Evolutionary conservation across 1,140 invertebrate species (phyloP), one percentile per base, ranked within the genome.

Genomic region (Liolophura sinensis): DNA sequence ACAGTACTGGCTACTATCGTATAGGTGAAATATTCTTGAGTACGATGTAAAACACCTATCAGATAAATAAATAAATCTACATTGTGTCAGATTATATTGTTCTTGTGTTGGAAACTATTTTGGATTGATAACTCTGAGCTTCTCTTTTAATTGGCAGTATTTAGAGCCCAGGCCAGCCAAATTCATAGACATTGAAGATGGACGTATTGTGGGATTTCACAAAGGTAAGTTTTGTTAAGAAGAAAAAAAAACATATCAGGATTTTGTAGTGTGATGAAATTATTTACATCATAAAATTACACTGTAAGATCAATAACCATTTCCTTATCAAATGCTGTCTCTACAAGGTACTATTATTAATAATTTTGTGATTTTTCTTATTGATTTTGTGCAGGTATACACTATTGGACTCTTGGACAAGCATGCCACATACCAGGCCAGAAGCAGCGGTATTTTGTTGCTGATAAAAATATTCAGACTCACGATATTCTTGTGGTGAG

Each of bases 331-430:
- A 16, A 31, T 24, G 14, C 22, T 31, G 14, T 31, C 14, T 24
- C 15, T 31, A 18, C 25, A 47, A 18, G 11, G 46, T 18, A 16
- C 15, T 40, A 24, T 14, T 18, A 60, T 60, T 60, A 31, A 14
- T 31, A 6, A 18, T 55, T 65, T 51, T 40, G n/a, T 66, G 46
- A 1, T 52, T n/a, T 40, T 48, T 24, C 27, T 65, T 65, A 40
- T 6, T 59, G 58, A 54, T 40, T 61, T 62, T 56, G 68, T 75
- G 48, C 70, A 86, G 85, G 84, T 55, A 88, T 95, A 67, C 95
- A 98, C 84, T 89, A 92, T 70, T 96, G 91, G 91, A 97, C 95
- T 14, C 73, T 96, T 64, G 95, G 96, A n/a, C 95, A 98, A 85
- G 87, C 91, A 76, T 90, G 90, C 73, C 85, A 85, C 55, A 65